These are phyloP conservation scores for Ditula angustiorana DNA, from an alignment of 2,888 invertebrate genomes.

Conservation along the genomic window DNA sequence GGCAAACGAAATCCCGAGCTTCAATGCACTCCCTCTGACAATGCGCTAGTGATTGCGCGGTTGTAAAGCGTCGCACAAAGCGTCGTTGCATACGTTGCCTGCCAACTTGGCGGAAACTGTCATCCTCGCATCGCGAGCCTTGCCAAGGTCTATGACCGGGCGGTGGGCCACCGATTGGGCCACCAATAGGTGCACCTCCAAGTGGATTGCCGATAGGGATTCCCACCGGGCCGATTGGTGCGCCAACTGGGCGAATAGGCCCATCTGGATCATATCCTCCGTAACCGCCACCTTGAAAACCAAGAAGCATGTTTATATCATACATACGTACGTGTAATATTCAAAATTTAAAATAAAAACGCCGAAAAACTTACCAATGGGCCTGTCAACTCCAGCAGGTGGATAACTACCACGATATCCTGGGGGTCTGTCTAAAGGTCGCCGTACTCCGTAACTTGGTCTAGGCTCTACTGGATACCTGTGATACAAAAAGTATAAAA, in stretches of 20 bases:
- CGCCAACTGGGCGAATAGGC: slow-evolving; percentile 59
- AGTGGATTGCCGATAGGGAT: slow-evolving; percentile 53
- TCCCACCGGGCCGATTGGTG: slow-evolving; percentile 67
- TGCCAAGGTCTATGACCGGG: slow-evolving; percentile 73
- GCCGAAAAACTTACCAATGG: slow-evolving; percentile 60
- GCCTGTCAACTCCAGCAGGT: slow-evolving; percentile 72
- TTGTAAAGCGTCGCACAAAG: slow-evolving; percentile 90
- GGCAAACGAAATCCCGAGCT: slow-evolving; percentile 92
- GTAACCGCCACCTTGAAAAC: slow-evolving; percentile 50
- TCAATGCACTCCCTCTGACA: slow-evolving; percentile 95
- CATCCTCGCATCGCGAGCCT: slow-evolving; percentile 91
- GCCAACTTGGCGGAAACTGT: slow-evolving; percentile 93
- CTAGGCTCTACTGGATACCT: slow-evolving; percentile 78
- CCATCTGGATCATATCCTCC: slow-evolving; percentile 75
- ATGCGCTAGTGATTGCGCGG: slow-evolving; percentile 90
- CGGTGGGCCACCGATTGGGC: slow-evolving; percentile 66
- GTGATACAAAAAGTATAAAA: background rate
- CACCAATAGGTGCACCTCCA: slow-evolving; percentile 63
- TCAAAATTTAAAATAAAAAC: background rate
- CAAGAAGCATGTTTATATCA: background rate
- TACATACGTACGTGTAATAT: background rate
- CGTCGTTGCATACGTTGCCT: slow-evolving; percentile 92
- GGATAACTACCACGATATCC: slow-evolving; percentile 84
- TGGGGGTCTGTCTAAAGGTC: slow-evolving; percentile 73
- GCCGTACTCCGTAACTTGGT: slow-evolving; percentile 68